Percentiles rank a stretch among this genome's conserved stretches.
Evolutionary conservation across 2,888 invertebrate species (phyloP).

Genomic region (Eledona agricola): DNA sequence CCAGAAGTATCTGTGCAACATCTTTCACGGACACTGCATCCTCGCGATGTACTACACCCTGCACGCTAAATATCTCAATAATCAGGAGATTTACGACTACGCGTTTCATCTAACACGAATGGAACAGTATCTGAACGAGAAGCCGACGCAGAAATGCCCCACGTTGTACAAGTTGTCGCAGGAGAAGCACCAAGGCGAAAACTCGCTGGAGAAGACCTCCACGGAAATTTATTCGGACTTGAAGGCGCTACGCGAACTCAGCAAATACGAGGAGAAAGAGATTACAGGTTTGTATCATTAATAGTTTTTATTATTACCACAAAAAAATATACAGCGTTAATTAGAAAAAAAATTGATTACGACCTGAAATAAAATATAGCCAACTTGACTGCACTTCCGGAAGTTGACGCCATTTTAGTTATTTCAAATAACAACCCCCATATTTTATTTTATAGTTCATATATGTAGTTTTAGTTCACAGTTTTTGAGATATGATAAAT

Average conservation of each 20-base stretch:
- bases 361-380: too few relatives aligned
- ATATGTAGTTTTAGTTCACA: too few relatives aligned
- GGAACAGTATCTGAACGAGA: slow-evolving; percentile 69
- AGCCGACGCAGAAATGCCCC: slow-evolving; percentile 62
- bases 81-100: slow-evolving; percentile 79
- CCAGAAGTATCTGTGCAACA: slow-evolving; percentile 89
- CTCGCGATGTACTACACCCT: slow-evolving; percentile 84
- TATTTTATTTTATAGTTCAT: too few relatives aligned
- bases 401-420: too few relatives aligned
- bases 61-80: slow-evolving; percentile 73
- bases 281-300: slow-evolving; percentile 37
- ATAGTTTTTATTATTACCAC: too few relatives aligned
- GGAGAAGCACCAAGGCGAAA: slow-evolving; percentile 49
- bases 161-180: slow-evolving; percentile 55
- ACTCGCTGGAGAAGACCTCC: slow-evolving; percentile 56
- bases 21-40: slow-evolving; percentile 88
- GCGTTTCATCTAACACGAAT: slow-evolving; percentile 75
- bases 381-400: too few relatives aligned
- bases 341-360: too few relatives aligned
- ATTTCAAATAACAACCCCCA: too few relatives aligned
- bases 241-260: slow-evolving; percentile 56
- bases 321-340: too few relatives aligned
- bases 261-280: slow-evolving; percentile 53
- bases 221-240: slow-evolving; percentile 60
- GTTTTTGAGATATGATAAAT: too few relatives aligned